A percentile compares a stretch with the other conserved stretches of the same genome.
Conservation (phyloP, 2,797 vertebrate genomes). For the Parauchenoglanis ngamensis region DNA sequence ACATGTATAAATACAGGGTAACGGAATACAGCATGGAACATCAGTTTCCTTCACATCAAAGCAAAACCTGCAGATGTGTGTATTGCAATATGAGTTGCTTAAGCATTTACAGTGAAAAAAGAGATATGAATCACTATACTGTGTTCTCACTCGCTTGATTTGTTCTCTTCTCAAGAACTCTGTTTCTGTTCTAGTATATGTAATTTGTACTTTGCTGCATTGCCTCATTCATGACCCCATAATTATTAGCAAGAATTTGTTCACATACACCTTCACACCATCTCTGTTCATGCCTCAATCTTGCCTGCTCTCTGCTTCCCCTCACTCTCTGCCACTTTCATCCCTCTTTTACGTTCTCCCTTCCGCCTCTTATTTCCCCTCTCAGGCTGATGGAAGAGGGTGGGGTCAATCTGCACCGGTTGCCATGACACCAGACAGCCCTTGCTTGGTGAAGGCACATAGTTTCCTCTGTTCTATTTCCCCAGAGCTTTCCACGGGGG, state of each 20-base stretch:
- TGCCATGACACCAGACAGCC: slow-evolving; percentile 94
- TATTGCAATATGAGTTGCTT: background rate
- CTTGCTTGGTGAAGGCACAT: slow-evolving; percentile 85
- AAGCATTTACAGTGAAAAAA: background rate
- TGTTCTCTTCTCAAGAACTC: background rate
- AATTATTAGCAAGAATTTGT: background rate
- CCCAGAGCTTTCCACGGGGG: slow-evolving; percentile 69
- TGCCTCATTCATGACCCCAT: background rate
- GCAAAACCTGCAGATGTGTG: background rate
- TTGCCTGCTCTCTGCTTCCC: slow-evolving; percentile 16
- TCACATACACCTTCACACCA: background rate
- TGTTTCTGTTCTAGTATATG: background rate
- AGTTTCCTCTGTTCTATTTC: slow-evolving; percentile 84
- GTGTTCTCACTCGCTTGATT: background rate
- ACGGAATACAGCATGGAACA: background rate
- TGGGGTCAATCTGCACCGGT: slow-evolving; percentile 87
- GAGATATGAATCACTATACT: background rate
- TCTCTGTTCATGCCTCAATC: slow-evolving; percentile 9
- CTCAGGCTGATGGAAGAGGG: slow-evolving; percentile 75
- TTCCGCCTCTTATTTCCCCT: slow-evolving; percentile 63
- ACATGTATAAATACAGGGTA: too few species aligned
- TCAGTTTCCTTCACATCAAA: background rate
- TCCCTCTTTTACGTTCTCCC: slow-evolving; percentile 59
- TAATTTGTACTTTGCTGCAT: background rate
- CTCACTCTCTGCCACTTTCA: slow-evolving; percentile 51